Conservation (phyloP, 2,888 invertebrate genomes). For the Matsumyia berberina region DNA sequence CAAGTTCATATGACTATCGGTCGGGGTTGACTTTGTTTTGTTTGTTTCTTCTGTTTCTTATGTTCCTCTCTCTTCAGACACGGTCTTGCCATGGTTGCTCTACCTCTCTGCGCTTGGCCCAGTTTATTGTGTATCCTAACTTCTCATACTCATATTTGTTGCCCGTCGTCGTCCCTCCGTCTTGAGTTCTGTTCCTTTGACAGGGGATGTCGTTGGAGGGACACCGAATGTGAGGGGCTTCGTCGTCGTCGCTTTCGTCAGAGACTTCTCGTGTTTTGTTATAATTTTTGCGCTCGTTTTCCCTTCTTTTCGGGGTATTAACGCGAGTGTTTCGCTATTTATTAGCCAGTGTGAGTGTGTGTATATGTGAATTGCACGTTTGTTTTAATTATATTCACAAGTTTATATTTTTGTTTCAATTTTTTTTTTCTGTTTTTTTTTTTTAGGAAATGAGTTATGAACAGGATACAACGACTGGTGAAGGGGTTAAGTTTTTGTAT, state of each 20-base stretch:
- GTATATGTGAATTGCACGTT: constrained; percentile 41
- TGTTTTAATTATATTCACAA: constrained; percentile 52
- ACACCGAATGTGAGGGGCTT: constrained; percentile 24
- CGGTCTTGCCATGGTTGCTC: background rate
- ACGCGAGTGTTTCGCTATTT: constrained; percentile 15
- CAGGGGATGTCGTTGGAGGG: background rate
- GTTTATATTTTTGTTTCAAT: background rate
- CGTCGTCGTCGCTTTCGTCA: constrained; percentile 73
- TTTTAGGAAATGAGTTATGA: constrained; percentile 37
- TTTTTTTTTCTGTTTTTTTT: constrained; percentile 30
- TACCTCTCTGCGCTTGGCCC: constrained; percentile 26
- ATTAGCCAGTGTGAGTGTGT: background rate
- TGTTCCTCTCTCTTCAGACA: background rate
- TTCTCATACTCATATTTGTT: constrained; percentile 21
- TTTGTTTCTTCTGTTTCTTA: constrained; percentile 28
- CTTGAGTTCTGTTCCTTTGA: background rate
- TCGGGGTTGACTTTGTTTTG: constrained; percentile 53
- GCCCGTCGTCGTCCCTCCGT: background rate
- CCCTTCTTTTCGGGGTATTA: constrained; percentile 26
- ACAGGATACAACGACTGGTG: constrained; percentile 33
- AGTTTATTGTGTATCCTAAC: constrained; percentile 43
- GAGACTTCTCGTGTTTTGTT: constrained; percentile 59
- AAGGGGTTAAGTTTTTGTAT: constrained; percentile 39
- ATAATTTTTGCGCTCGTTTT: constrained; percentile 43
- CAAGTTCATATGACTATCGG: constrained; percentile 77